Conservation (phyloP, 1,140 invertebrate genomes). For the Drosophila persimilis region DNA sequence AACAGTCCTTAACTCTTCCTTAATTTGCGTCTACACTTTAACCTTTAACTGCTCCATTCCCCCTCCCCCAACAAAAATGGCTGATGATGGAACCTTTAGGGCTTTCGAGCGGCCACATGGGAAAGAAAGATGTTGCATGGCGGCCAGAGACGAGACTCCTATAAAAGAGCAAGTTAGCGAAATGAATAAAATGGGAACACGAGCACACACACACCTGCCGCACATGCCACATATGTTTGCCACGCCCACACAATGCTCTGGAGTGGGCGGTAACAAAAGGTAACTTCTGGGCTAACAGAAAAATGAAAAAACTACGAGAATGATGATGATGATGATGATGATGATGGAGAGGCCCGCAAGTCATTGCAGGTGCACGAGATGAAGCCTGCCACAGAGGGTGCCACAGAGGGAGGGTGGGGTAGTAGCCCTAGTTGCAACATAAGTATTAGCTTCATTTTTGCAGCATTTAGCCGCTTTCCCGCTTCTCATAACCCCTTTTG, state of each 20-base stretch:
- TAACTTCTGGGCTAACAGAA: conserved; percentile 52
- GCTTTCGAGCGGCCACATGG: conserved; percentile 26
- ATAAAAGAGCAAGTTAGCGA: conserved; percentile 58
- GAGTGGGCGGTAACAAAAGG: conserved; percentile 41
- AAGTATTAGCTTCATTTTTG: conserved; percentile 79
- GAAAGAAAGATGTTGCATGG: background rate
- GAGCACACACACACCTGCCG: conserved; percentile 6
- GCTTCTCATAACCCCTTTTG: conserved; percentile 17
- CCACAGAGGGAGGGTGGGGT: conserved; percentile 1
- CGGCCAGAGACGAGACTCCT: background rate
- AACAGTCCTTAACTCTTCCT: background rate
- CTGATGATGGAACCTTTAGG: conserved; percentile 23
- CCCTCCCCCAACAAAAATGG: background rate
- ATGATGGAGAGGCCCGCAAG: conserved; percentile 58
- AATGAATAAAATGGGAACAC: conserved; percentile 59
- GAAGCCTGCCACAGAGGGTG: conserved; percentile 2
- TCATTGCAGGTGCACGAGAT: conserved; percentile 57
- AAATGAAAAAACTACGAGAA: conserved; percentile 29
- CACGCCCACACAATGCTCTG: conserved; percentile 66
- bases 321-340: conserved; percentile 37
- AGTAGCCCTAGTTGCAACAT: conserved; percentile 68
- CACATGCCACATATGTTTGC: conserved; percentile 43
- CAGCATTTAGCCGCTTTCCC: conserved; percentile 53
- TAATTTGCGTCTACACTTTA: background rate
- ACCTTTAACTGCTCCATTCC: conserved; percentile 9